These are phyloP conservation scores for Glyphotaelius pellucidus DNA, from an alignment of 2,888 invertebrate species.

Conservation along the genomic window DNA sequence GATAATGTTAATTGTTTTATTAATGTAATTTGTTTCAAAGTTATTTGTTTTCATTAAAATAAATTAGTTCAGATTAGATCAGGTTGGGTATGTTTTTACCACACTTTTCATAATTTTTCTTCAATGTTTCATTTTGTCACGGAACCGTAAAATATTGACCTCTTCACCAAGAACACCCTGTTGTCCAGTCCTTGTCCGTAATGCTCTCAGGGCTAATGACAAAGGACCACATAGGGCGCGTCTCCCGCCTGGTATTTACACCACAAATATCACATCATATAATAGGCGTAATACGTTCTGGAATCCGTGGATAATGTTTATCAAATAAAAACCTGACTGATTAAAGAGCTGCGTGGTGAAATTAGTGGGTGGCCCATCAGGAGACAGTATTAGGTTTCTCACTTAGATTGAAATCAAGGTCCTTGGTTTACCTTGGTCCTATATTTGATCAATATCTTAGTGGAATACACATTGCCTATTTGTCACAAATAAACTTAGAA, in stretches of 20 bases:
- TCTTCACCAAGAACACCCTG: background rate
- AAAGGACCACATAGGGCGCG: background rate
- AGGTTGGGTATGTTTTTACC: too few species aligned
- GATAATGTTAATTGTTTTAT: too few species aligned
- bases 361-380: background rate
- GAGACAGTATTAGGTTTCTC: background rate
- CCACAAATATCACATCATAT: background rate
- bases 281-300: background rate
- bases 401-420: background rate
- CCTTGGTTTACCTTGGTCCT: too few species aligned
- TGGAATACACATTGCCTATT: too few species aligned
- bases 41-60: too few species aligned
- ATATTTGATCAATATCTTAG: too few species aligned
- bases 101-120: too few species aligned
- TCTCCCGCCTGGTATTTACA: background rate
- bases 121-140: too few species aligned
- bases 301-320: background rate
- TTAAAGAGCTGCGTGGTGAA: background rate
- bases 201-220: background rate
- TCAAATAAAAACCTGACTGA: background rate
- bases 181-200: background rate
- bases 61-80: too few species aligned
- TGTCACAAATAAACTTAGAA: too few species aligned
- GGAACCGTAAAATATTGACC: too few species aligned
- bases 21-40: too few species aligned